A percentile compares a stretch with the other conserved stretches of the same genome.
phyloP scores from a whole-genome alignment of 2,888 invertebrate species.

The Junonia oenone region DNA sequence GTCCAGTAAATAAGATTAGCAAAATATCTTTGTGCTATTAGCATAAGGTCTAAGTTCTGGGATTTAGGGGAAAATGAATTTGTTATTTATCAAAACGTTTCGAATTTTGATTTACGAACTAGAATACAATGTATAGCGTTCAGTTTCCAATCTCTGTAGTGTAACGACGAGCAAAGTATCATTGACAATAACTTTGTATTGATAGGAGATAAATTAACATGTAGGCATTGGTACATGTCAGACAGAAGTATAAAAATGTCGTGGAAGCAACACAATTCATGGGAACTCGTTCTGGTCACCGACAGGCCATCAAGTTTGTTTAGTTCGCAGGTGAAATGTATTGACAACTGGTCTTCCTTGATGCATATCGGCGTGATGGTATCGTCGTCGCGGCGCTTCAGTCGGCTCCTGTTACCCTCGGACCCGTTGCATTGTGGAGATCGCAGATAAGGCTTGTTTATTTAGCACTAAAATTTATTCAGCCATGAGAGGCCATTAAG shows the following conservation, averaged over 20 bases:
- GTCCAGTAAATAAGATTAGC: slow-evolving; percentile 77
- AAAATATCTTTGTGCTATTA: slow-evolving; percentile 62
- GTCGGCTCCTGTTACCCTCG: slow-evolving; percentile 65
- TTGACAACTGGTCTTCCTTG: slow-evolving; percentile 79
- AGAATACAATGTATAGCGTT: neutral
- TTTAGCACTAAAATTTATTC: slow-evolving; percentile 74
- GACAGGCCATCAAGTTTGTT: slow-evolving; percentile 64
- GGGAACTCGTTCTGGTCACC: slow-evolving; percentile 62
- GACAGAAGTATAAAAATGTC: slow-evolving; percentile 71
- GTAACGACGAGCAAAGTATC: neutral
- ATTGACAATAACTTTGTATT: slow-evolving; percentile 34
- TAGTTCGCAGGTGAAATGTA: slow-evolving; percentile 73
- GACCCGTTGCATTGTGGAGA: slow-evolving; percentile 69
- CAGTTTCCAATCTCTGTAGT: neutral
- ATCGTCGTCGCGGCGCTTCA: slow-evolving; percentile 71
- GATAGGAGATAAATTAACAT: slow-evolving; percentile 56
- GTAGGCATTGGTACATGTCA: slow-evolving; percentile 54
- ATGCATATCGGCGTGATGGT: slow-evolving; percentile 76
- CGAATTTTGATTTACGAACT: neutral
- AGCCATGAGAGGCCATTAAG: slow-evolving; percentile 66
- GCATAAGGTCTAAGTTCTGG: slow-evolving; percentile 55
- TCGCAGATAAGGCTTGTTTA: slow-evolving; percentile 73
- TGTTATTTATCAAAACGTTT: neutral
- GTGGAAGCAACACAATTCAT: slow-evolving; percentile 65
- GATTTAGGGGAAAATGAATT: neutral